Base-by-base conservation (phyloP, 1,140 invertebrate species). In the Ridgeia piscesae region DNA sequence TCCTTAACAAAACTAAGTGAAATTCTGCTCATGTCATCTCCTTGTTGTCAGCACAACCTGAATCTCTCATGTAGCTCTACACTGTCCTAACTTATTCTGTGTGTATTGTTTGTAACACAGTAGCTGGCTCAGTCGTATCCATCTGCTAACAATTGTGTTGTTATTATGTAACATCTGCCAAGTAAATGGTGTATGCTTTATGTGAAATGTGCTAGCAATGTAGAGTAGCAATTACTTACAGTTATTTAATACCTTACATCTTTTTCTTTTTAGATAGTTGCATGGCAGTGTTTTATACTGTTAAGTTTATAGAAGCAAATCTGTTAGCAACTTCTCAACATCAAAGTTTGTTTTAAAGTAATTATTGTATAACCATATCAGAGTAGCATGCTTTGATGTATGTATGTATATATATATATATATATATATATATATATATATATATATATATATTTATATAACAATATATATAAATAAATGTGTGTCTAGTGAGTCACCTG, bases 401-500 rank as follows among this genome's bases (percentile, higher is more conserved):
- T 77, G 27, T 77, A 77, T 27, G 27, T 21, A 14, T 21, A 77
- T 21, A 77, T 17, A 77, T 17, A 77, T 17, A 77, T 17, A 77
- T 77, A 77, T 77, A 34, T 90, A 90, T 90, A 42, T 90, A 90
- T 91, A 35, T 91, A 34, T 35, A 89, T 34, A 89, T 89, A 89
- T 89, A 89, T 89, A 34, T 33, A 89, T 50, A 34, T 92, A 42
- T 92, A 50, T 50, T 0, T 0, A 50, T 50, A 50, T 50, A 50
- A 50, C 8, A 21, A 8, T 21, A 42, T 42, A 6, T 42, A 42
- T 6, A 42, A 42, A 42, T 42, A 42, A 42, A 42, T 42, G 4
- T 42, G 42, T 6, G 42, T 11, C 42, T 42, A 42, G 42, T 42
- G 42, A 6, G 11, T 42, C n/a, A n/a, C n/a, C n/a, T n/a, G n/a